phyloP scores from a whole-genome alignment of 2,888 invertebrate genomes.

The Caradrina kadenii region DNA sequence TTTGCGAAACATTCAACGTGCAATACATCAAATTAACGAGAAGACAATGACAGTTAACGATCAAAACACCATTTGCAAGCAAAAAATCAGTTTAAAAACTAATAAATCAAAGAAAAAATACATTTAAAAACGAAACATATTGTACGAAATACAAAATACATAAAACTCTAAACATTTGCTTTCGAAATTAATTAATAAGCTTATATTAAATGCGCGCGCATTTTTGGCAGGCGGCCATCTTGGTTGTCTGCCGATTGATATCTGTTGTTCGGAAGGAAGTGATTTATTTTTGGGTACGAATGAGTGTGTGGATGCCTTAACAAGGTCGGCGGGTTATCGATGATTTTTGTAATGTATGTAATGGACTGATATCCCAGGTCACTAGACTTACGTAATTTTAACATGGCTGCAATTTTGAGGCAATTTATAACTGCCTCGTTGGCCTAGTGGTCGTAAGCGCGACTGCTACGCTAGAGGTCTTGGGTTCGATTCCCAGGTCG shows the following conservation, averaged over 20 bases:
- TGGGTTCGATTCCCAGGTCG: too few relatives aligned
- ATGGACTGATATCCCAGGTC: neutral
- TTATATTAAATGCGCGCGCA: conserved; percentile 51
- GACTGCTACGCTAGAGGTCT: too few relatives aligned
- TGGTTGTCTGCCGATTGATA: conserved; percentile 52
- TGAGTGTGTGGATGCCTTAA: conserved; percentile 31
- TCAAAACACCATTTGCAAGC: conserved; percentile 37
- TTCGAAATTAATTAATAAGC: conserved; percentile 61
- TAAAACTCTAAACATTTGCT: conserved; percentile 43
- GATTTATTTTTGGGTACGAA: conserved; percentile 39
- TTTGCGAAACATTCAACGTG: conserved; percentile 21
- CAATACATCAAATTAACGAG: conserved; percentile 41
- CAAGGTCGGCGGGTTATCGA: conserved; percentile 39
- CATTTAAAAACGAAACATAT: conserved; percentile 38
- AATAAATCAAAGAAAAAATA: conserved; percentile 50
- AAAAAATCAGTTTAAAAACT: conserved; percentile 37
- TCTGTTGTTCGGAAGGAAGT: conserved; percentile 57
- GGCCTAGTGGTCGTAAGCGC: too few relatives aligned
- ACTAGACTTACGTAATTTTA: too few relatives aligned
- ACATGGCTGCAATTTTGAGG: too few relatives aligned
- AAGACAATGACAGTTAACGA: conserved; percentile 35
- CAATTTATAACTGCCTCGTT: too few relatives aligned
- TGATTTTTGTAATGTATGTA: conserved; percentile 5
- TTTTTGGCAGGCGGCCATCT: conserved; percentile 62
- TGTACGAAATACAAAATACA: conserved; percentile 40